A percentile compares a stretch with the other conserved stretches of the same genome.
Conservation (phyloP, 1,140 invertebrate species). For the Calosoma granatense region DNA sequence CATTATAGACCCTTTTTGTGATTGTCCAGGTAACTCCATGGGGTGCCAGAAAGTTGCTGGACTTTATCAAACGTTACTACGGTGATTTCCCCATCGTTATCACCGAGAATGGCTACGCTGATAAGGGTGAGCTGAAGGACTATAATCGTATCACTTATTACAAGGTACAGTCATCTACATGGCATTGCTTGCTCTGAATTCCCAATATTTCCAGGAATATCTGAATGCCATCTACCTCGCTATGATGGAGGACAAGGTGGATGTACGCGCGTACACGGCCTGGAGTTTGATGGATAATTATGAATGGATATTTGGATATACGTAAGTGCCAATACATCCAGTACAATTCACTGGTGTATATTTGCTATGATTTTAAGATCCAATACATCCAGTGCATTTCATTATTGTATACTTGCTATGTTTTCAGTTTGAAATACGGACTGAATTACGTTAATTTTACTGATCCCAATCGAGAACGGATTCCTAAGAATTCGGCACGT, state of each 20-base stretch:
- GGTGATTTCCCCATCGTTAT: conserved; percentile 47
- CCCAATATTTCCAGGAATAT: conserved; percentile 22
- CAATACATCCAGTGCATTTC: no score
- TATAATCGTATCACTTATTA: conserved; percentile 42
- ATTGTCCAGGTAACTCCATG: conserved; percentile 37
- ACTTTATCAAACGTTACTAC: conserved; percentile 43
- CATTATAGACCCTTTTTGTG: background rate
- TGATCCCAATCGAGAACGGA: conserved; percentile 21
- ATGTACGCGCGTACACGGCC: conserved; percentile 42
- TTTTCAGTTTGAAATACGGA: conserved; percentile 30
- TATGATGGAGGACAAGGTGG: conserved; percentile 29
- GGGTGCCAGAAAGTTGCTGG: conserved; percentile 46
- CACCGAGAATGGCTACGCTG: conserved; percentile 53
- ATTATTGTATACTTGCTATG: no score
- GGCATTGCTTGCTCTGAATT: background rate
- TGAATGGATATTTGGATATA: conserved; percentile 44
- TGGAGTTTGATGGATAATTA: conserved; percentile 58
- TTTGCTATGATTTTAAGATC: background rate
- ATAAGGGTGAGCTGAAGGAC: conserved; percentile 34
- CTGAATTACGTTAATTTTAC: conserved; percentile 38
- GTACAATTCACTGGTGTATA: background rate
- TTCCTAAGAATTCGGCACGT: background rate
- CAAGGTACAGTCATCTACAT: conserved; percentile 28
- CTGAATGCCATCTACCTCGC: conserved; percentile 34
- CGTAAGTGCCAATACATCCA: conserved; percentile 24